Base-by-base conservation (phyloP, 1,140 invertebrate genomes). In the Aphaenogaster floridana region DNA sequence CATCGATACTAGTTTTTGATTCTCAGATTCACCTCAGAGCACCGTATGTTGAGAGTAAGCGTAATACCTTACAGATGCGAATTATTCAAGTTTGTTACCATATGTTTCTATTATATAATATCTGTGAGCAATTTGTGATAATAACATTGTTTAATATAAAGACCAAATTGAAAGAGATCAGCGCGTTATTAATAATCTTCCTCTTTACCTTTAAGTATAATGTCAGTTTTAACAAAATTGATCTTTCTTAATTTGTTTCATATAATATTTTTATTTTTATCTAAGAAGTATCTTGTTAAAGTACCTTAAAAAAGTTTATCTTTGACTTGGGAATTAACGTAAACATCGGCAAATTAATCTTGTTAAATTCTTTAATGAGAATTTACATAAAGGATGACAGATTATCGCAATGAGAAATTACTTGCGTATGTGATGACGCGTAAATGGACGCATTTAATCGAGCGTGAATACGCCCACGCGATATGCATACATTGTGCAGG, bases 381-480 rank as follows among this genome's bases (percentile, higher is more conserved):
- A 39, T 45, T 48, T 17, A 42, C 8, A 84, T 28, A 74, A 83
- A 83, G 54, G 13, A 61, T 8, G 28, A 63, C 17, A 76, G 57
- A 63, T 84, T 50, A 50, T 8, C 3, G 69, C 42, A 39, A 84
- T 76, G 69, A 84, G 69, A 61, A 50, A 84, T 84, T 84, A 84
- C 54, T 61, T 59, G 80, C 13, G 69, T 74, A 84, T 84, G 69
- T 48, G 80, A 84, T 74, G 69, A 84, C 80, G 54, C 68, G 80
- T 61, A 83, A 83, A 83, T 83, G 80, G 42, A 61, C 39, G 54
- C 80, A 84, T 84, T 84, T 84, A 84, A 84, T 84, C 54, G 80
- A 74, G 36, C 66, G 80, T 74, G 80, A 83, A 83, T 61, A 72
- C 80, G 17, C 52, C 66, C 36, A 9, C 52, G 54, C 57, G 80